Conservation (phyloP, 2,797 vertebrate genomes). For the Ceryle rudis region DNA sequence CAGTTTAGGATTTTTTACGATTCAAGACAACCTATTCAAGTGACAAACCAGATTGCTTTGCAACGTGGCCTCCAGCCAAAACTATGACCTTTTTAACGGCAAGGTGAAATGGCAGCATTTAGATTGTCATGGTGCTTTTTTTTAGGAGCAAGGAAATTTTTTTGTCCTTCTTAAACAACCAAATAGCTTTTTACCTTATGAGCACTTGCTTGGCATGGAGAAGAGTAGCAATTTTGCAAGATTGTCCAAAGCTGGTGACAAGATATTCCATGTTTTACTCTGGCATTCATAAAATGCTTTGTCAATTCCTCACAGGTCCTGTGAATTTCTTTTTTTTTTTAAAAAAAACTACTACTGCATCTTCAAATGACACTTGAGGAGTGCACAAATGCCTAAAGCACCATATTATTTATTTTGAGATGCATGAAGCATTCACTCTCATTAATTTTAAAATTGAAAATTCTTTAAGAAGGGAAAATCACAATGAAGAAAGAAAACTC, state of each 20-base stretch:
- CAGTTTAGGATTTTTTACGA: background rate
- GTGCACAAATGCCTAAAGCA: background rate
- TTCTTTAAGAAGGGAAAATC: background rate
- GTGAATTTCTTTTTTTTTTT: background rate
- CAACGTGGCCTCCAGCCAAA: background rate
- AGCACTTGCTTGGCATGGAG: background rate
- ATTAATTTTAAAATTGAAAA: background rate
- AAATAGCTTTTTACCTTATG: background rate
- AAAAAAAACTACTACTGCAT: background rate
- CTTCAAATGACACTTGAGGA: background rate
- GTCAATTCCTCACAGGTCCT: background rate
- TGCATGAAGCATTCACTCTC: background rate
- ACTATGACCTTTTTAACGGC: conserved; percentile 5
- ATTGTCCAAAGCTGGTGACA: background rate
- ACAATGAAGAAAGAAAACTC: background rate
- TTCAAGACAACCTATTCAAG: background rate
- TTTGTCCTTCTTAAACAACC: background rate
- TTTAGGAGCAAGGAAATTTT: background rate
- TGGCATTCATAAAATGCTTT: background rate
- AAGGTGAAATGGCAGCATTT: conserved; percentile 37
- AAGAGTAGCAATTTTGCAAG: background rate
- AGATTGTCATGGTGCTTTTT: background rate
- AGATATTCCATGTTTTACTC: background rate
- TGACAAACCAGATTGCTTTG: conserved; percentile 37
- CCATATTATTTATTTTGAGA: background rate